phyloP scores from a whole-genome alignment of 1,140 invertebrate genomes.

The Episyrphus balteatus region DNA sequence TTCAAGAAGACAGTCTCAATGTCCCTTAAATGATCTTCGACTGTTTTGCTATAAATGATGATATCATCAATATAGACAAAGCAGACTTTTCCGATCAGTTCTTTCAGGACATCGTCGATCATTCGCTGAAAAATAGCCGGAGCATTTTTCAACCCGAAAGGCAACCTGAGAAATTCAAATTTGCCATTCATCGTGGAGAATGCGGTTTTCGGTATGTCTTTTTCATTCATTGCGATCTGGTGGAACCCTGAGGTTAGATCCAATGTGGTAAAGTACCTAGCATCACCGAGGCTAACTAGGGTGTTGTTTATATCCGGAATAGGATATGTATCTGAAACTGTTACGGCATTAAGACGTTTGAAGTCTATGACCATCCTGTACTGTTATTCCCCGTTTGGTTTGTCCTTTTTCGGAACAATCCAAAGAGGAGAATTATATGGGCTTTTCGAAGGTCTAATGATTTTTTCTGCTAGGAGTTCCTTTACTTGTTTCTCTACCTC shows the following conservation, averaged over 20 bases:
- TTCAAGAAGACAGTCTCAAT: no score
- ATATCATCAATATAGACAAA: no score
- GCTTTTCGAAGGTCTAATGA: constrained; percentile 1
- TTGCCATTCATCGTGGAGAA: constrained; percentile 32
- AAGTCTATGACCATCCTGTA: constrained; percentile 33
- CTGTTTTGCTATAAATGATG: no score
- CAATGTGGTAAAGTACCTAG: constrained; percentile 33
- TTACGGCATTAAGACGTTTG: constrained; percentile 30
- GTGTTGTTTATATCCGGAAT: constrained; percentile 38
- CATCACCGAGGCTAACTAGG: constrained; percentile 29
- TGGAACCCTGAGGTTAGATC: constrained; percentile 39
- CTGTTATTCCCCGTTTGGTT: constrained; percentile 14
- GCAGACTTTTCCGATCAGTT: no score
- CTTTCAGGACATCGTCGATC: no score
- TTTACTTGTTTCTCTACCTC: neutral
- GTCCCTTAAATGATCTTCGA: no score
- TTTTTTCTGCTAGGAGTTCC: neutral
- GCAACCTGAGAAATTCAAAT: constrained; percentile 30
- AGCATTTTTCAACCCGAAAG: constrained; percentile 34
- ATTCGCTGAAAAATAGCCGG: no score
- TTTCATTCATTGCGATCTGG: constrained; percentile 35
- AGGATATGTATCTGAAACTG: constrained; percentile 39
- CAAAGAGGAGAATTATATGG: constrained; percentile 3
- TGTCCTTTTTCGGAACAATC: constrained; percentile 2
- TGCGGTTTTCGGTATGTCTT: constrained; percentile 34